A percentile compares a stretch with the other conserved stretches of the same genome.
Conservation (phyloP, 2,113 vertebrate genomes). For the Catharus bicknelli region DNA sequence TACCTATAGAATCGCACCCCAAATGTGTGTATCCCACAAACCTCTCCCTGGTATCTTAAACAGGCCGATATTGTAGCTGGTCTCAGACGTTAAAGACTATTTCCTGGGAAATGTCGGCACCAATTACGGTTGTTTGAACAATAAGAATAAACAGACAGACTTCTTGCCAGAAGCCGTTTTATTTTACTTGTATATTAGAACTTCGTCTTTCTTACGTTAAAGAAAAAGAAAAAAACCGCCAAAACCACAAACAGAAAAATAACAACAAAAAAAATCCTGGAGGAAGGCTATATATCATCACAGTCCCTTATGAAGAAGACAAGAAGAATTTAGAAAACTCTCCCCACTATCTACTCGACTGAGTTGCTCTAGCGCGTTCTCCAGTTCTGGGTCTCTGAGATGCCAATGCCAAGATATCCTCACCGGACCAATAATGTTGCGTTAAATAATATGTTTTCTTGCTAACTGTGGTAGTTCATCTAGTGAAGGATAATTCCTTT, state of each 20-base stretch:
- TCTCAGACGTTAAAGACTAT: background rate
- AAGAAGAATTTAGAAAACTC: background rate
- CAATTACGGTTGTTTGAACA: fast-evolving
- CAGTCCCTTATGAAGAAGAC: background rate
- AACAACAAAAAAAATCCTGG: background rate
- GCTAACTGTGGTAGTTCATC: background rate
- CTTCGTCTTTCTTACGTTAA: fast-evolving
- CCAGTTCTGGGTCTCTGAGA: fast-evolving
- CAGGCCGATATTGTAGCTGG: fast-evolving
- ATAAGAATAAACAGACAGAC: background rate
- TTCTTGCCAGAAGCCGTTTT: fast-evolving
- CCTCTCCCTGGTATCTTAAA: background rate
- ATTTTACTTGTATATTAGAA: background rate
- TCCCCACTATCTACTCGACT: fast-evolving
- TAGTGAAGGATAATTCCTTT: background rate
- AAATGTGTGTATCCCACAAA: background rate
- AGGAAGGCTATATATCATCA: background rate
- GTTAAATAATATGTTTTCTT: background rate
- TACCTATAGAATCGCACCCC: fast-evolving
- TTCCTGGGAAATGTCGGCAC: fast-evolving
- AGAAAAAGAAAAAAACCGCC: background rate
- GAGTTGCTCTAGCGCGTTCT: background rate
- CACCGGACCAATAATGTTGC: fast-evolving
- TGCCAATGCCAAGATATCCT: fast-evolving
- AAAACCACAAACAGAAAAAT: background rate